These are phyloP conservation scores for Chaetodon trifascialis DNA, from an alignment of 2,113 vertebrate genomes.

Conservation along the genomic window DNA sequence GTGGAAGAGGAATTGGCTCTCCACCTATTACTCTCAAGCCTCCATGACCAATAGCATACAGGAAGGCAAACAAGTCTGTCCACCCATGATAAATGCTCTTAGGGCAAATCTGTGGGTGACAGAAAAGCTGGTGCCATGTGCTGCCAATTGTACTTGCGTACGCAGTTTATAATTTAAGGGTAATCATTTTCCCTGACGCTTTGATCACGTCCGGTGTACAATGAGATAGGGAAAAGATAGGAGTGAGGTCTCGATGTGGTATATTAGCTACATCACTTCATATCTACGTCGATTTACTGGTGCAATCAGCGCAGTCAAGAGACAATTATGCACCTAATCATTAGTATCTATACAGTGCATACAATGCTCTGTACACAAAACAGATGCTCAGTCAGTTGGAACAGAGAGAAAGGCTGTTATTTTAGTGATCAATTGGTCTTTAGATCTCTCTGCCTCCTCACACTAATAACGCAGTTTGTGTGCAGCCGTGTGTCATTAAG, in stretches of 20 bases:
- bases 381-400: conserved; percentile 30
- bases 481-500: conserved; percentile 21
- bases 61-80: conserved; percentile 57
- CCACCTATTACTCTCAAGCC: conserved; percentile 69
- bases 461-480: conserved; percentile 43
- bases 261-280: conserved; percentile 2
- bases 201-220: conserved; percentile 28
- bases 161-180: conserved; percentile 43
- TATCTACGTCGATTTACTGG: neutral
- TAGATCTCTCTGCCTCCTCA: conserved; percentile 41
- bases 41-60: conserved; percentile 70
- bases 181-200: conserved; percentile 30
- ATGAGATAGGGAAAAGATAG: neutral
- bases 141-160: conserved; percentile 32
- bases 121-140: conserved; percentile 26
- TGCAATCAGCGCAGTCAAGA: conserved; percentile 25
- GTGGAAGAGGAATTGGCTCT: conserved; percentile 63
- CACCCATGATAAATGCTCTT: conserved; percentile 69
- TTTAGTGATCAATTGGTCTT: conserved; percentile 60
- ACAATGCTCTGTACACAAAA: conserved; percentile 19
- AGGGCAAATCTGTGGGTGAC: conserved; percentile 43
- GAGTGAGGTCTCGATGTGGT: neutral
- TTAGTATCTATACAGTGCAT: conserved; percentile 4
- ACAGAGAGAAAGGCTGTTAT: conserved; percentile 41
- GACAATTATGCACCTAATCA: conserved; percentile 32